Percentiles rank a stretch among this genome's conserved stretches.
phyloP scores from a whole-genome alignment of 2,797 vertebrate species.

The Chloroceryle inda region DNA sequence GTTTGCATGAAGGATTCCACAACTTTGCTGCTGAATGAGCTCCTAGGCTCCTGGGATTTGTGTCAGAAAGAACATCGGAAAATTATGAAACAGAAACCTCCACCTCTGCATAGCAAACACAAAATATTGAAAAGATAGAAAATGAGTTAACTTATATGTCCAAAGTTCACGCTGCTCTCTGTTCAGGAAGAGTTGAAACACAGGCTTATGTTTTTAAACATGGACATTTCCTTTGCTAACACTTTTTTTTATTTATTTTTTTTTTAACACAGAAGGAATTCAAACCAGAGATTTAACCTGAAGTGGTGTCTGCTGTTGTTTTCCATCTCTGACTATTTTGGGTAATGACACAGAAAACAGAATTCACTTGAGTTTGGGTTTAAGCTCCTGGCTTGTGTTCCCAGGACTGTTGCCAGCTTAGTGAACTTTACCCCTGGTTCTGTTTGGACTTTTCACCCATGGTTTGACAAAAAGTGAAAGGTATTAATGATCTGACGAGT shows the following conservation, averaged over 20 bases:
- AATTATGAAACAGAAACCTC: neutral
- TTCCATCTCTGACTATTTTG: conserved; percentile 33
- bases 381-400: neutral
- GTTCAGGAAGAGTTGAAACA: neutral
- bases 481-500: conserved; percentile 38
- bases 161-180: neutral
- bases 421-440: conserved; percentile 18
- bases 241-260: neutral
- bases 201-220: neutral
- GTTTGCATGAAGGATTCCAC: neutral
- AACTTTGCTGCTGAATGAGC: neutral
- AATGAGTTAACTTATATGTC: neutral
- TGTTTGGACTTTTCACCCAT: conserved; percentile 41
- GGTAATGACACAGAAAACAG: conserved; percentile 30
- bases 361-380: conserved; percentile 1
- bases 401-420: conserved; percentile 10
- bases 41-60: neutral
- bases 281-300: neutral
- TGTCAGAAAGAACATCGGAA: neutral
- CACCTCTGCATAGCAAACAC: neutral
- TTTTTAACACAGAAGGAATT: neutral
- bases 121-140: neutral
- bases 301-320: neutral
- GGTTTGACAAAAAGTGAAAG: conserved; percentile 51
- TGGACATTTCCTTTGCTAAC: neutral